Evolutionary conservation across 2,888 invertebrate genomes (phyloP), one percentile per base, ranked within the genome.

Genomic region (Embidobia sp.): DNA sequence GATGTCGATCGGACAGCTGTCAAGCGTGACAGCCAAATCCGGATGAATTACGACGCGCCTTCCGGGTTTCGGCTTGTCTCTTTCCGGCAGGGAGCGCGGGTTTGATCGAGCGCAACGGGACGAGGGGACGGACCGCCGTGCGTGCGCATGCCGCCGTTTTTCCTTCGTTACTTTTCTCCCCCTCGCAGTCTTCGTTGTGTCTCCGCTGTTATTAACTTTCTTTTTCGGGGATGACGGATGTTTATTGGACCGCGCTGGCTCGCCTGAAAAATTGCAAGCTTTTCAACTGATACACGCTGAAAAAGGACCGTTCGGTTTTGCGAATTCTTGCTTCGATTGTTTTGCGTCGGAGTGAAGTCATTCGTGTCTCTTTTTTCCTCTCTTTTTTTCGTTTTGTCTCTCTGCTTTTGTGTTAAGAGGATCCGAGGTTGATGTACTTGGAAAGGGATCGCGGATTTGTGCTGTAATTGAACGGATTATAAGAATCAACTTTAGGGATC

Each of bases 1-100:
- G 10, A 16, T 40, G 55, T 55, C 40, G 55, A 55, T 40, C 13
- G n/a, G 63, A 63, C 63, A 63, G 63, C 49, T 63, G 63, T 63
- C 63, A 63, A 59, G 22, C 44, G 44, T 46, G 61, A 27, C 57
- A 33, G 15, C n/a, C n/a, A n/a, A n/a, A n/a, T n/a, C n/a, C n/a
- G n/a, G n/a, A n/a, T n/a, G n/a, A n/a, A n/a, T n/a, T n/a, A n/a
- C n/a, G n/a, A n/a, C n/a, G n/a, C n/a, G n/a, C n/a, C n/a, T n/a
- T n/a, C n/a, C n/a, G n/a, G n/a, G n/a, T n/a, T n/a, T 22, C 6
- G 22, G 22, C 22, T 6, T 22, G 3, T 6, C 22, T 22, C 22
- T 22, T 22, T 22, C 22, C n/a, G n/a, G n/a, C n/a, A n/a, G n/a
- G n/a, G n/a, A n/a, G n/a, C n/a, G n/a, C n/a, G n/a, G n/a, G n/a